A percentile compares a stretch with the other conserved stretches of the same genome.
phyloP scores from a whole-genome alignment of 2,888 invertebrate species.

The Caradrina clavipalpis region DNA sequence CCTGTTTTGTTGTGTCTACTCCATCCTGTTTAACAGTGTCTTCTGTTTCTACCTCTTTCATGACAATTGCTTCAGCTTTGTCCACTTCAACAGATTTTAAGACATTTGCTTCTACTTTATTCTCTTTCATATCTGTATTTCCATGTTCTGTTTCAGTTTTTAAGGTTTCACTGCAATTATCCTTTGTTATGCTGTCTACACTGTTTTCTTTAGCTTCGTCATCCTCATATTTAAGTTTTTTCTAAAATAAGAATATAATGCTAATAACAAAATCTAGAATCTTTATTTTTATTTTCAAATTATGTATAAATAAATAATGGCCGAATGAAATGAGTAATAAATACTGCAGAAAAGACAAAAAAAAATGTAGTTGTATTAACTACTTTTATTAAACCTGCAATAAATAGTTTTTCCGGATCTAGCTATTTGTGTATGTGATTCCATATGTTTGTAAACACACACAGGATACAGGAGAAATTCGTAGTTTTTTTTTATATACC shows the following conservation, averaged over 20 bases:
- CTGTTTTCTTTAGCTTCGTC: constrained; percentile 27
- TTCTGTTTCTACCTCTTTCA: constrained; percentile 1
- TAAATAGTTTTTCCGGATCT: no score
- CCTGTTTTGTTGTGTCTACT: not conserved
- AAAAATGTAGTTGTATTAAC: no score
- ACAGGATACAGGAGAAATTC: no score
- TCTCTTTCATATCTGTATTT: not conserved
- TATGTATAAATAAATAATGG: no score
- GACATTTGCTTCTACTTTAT: not conserved
- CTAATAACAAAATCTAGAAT: no score
- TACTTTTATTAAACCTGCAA: no score
- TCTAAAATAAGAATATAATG: constrained; percentile 70
- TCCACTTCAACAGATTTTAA: not conserved
- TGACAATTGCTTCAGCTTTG: not conserved
- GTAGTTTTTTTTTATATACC: no score
- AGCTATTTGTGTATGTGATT: no score
- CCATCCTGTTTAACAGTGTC: constrained; percentile 3
- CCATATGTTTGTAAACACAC: no score
- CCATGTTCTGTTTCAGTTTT: not conserved
- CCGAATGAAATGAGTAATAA: no score
- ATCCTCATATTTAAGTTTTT: constrained; percentile 71
- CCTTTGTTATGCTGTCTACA: not conserved
- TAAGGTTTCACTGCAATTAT: constrained; percentile 17
- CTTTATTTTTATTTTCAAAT: no score
- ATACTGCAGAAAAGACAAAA: no score